These are phyloP conservation scores for Hypomesus transpacificus DNA, from an alignment of 2,113 vertebrate genomes.

Conservation along the genomic window DNA sequence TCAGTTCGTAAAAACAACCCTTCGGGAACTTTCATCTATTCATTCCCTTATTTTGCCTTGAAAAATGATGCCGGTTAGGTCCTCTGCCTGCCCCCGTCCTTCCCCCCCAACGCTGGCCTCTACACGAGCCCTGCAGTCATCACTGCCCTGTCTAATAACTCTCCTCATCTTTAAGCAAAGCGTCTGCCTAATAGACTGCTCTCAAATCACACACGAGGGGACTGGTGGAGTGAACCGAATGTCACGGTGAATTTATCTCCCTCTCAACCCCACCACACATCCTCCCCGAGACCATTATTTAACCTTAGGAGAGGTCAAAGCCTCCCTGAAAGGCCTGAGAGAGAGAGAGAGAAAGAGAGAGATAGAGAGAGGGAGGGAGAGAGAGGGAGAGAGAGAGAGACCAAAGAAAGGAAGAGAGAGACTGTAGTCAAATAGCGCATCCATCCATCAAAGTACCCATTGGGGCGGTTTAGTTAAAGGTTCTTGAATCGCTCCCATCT, in stretches of 20 bases:
- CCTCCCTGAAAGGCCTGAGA: conserved; percentile 49
- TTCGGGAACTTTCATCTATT: conserved; percentile 17
- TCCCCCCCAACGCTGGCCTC: conserved; percentile 38
- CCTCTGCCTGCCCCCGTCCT: conserved; percentile 24
- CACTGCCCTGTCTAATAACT: conserved; percentile 63
- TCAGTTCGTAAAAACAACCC: conserved; percentile 22
- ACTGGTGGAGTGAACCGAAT: conserved; percentile 56
- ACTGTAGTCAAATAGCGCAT: conserved; percentile 56
- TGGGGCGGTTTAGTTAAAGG: conserved; percentile 39
- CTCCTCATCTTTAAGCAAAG: conserved; percentile 65
- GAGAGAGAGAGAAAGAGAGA: conserved; percentile 8
- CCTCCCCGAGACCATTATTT: conserved; percentile 60
- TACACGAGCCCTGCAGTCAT: conserved; percentile 43
- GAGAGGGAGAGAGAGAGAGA: background rate
- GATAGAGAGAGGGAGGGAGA: background rate
- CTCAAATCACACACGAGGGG: conserved; percentile 64
- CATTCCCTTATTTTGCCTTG: conserved; percentile 36
- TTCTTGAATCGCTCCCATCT: conserved; percentile 29
- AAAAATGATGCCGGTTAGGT: conserved; percentile 38
- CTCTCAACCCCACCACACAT: conserved; percentile 48
- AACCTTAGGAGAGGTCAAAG: conserved; percentile 67
- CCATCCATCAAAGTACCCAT: conserved; percentile 54
- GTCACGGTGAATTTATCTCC: conserved; percentile 68
- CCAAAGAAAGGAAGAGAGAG: conserved; percentile 32
- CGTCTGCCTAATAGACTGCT: conserved; percentile 60